Base-by-base conservation (phyloP, 1,140 invertebrate genomes). In the Delia radicum region DNA sequence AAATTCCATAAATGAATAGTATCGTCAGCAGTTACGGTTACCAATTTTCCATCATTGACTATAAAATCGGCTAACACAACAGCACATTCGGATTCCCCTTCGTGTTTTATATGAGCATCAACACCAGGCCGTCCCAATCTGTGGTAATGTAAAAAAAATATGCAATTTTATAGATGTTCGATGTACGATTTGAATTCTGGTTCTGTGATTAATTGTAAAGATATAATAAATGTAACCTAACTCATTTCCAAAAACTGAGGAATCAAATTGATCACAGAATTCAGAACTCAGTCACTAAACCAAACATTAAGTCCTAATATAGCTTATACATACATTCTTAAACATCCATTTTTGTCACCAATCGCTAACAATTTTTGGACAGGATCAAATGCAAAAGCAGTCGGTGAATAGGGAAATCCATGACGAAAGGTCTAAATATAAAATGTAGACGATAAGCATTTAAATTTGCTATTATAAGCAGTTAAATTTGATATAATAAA, bases 401-500 rank as follows among this genome's bases (percentile, higher is more conserved):
- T 97, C 55, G 98, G 98, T 81, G 98, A 95, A 88, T 96, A 95
- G 77, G 98, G 98, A 90, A 99, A 99, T 80, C 98, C 98, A 93
- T 99, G 97, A 48, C 96, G 92, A 85, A 98, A 96, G 80, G 96
- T 98, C 96, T 98, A 88, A 87, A 69, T 48, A 31, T 21, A 27
- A 62, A n/a, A n/a, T n/a, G n/a, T n/a, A n/a, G n/a, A n/a, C n/a
- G n/a, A n/a, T n/a, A n/a, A n/a, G n/a, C n/a, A n/a, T n/a, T n/a
- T n/a, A n/a, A n/a, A n/a, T n/a, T n/a, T n/a, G n/a, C n/a, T n/a
- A n/a, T n/a, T n/a, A n/a, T n/a, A n/a, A n/a, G n/a, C n/a, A n/a
- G n/a, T n/a, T n/a, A n/a, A n/a, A n/a, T n/a, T n/a, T n/a, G n/a
- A n/a, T n/a, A n/a, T n/a, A n/a, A n/a, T n/a, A n/a, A n/a, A n/a